Evolutionary conservation across 2,113 vertebrate species (phyloP).

Genomic region (Corythaixoides concolor): DNA sequence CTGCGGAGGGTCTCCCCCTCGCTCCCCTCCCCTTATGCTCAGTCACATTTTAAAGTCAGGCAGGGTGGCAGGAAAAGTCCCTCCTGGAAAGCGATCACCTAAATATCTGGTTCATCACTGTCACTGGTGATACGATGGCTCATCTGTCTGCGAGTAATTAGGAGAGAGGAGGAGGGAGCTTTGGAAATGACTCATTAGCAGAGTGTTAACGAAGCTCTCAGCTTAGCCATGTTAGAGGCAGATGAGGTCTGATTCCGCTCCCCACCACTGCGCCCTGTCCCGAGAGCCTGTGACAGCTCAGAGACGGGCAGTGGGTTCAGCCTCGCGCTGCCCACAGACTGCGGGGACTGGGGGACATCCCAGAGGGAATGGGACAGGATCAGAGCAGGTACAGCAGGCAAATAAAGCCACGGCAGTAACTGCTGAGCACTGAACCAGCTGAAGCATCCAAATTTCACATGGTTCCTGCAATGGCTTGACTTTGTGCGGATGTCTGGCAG

Average conservation of each 20-base stretch:
- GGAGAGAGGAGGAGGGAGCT: not conserved
- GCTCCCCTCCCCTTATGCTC: not conserved
- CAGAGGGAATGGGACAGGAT: accelerated
- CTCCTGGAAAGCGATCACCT: not conserved
- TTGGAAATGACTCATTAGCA: slow-evolving; percentile 24
- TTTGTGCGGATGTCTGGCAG: not conserved
- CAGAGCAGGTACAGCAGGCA: not conserved
- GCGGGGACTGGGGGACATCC: not conserved
- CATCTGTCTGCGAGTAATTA: not conserved
- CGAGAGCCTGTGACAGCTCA: not conserved
- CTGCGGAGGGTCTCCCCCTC: accelerated
- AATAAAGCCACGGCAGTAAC: not conserved
- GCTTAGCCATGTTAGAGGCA: not conserved
- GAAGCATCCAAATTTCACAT: not conserved
- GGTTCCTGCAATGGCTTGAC: not conserved
- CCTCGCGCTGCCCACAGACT: not conserved
- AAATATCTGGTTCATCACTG: not conserved
- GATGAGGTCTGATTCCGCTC: accelerated
- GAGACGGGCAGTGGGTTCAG: not conserved
- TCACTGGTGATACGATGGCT: not conserved
- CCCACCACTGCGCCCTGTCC: not conserved
- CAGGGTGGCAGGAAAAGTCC: not conserved
- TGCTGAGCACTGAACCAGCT: not conserved
- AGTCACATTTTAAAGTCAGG: not conserved
- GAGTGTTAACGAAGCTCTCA: not conserved